Conservation (phyloP, 2,888 invertebrate genomes). For the Neria commutata region DNA sequence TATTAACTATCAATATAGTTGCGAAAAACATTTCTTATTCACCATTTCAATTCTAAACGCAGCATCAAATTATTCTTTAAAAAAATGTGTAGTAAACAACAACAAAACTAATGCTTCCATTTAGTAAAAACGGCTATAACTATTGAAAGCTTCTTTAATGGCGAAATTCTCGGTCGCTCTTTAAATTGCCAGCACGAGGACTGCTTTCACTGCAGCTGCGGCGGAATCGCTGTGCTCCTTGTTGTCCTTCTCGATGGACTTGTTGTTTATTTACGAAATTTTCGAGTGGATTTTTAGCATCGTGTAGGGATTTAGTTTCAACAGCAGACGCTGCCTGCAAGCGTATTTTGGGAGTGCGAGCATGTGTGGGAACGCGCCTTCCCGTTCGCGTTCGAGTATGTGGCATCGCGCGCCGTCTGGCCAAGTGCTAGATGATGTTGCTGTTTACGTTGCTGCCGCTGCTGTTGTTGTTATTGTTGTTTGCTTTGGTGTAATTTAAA, state of each 20-base stretch:
- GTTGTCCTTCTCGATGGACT: conserved; percentile 21
- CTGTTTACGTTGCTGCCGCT: conserved; percentile 1
- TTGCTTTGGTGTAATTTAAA: conserved; percentile 47
- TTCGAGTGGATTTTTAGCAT: neutral
- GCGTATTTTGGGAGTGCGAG: too few relatives aligned
- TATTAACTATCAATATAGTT: too few relatives aligned
- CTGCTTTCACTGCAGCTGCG: neutral
- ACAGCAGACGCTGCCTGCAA: too few relatives aligned
- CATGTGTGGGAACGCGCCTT: neutral
- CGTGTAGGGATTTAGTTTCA: too few relatives aligned
- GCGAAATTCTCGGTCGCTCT: too few relatives aligned
- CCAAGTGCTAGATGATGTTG: conserved; percentile 14
- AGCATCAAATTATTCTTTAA: too few relatives aligned
- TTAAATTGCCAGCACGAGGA: too few relatives aligned
- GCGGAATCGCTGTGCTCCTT: conserved; percentile 9
- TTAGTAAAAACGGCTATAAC: too few relatives aligned
- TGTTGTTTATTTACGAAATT: neutral
- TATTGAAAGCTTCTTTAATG: conserved; percentile 1
- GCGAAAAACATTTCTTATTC: too few relatives aligned
- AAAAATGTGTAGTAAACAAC: neutral
- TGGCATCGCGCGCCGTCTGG: conserved; percentile 1
- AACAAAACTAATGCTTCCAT: too few relatives aligned
- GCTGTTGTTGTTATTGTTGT: conserved; percentile 29
- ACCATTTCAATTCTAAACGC: too few relatives aligned
- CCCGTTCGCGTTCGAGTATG: conserved; percentile 28